Evolutionary conservation across 1,140 invertebrate genomes (phyloP).

Genomic region (Metopolophium dirhodum): DNA sequence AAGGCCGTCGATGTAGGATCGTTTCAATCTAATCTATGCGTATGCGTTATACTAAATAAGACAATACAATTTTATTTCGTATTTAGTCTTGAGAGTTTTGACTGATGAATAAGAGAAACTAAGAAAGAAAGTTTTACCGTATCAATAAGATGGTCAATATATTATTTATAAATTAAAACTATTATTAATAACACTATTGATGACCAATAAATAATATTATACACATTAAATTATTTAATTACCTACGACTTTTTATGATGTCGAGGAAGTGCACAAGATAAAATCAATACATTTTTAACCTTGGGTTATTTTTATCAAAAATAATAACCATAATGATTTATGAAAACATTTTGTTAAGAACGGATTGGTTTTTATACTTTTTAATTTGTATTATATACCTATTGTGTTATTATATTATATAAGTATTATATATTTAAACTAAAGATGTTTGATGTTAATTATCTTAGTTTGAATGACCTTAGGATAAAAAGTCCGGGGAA

Average conservation of each 20-base stretch:
- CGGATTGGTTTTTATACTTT: neutral
- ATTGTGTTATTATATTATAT: neutral
- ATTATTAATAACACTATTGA: neutral
- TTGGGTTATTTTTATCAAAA: neutral
- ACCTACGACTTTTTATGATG: neutral
- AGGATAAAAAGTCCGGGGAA: neutral
- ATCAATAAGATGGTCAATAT: neutral
- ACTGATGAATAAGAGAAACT: neutral
- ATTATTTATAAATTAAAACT: neutral
- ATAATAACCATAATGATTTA: slow-evolving; percentile 1
- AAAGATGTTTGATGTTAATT: neutral
- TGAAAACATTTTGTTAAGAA: neutral
- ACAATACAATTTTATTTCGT: neutral
- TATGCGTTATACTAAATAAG: no score
- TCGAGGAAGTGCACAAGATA: neutral
- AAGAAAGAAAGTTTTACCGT: neutral
- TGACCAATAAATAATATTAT: neutral
- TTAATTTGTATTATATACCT: neutral
- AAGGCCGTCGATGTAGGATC: neutral
- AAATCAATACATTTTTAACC: neutral
- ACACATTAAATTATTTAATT: neutral
- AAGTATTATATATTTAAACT: slow-evolving; percentile 11
- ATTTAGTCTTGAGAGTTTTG: neutral
- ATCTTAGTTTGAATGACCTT: neutral
- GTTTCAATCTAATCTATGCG: neutral